Evolutionary conservation across 2,888 invertebrate genomes (phyloP), one percentile per base, ranked within the genome.

Genomic region (Gymnosoma rotundatum): DNA sequence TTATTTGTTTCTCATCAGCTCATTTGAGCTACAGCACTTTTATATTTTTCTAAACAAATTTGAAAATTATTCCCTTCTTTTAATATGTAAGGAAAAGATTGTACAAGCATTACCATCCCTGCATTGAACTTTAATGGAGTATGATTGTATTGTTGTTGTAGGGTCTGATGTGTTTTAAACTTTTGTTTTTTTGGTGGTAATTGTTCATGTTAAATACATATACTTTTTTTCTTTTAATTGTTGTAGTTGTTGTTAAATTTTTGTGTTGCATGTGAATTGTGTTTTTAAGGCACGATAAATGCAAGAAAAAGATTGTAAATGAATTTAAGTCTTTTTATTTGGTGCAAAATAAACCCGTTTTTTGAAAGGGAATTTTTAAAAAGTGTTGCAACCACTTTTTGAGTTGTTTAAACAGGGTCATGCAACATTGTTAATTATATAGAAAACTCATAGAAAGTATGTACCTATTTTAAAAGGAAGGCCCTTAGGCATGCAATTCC

Each of bases 111-210:
- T 32, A 7, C 32, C 32, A 32, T 32, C 32, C 8, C 32, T 32
- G 32, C 8, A 5, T 7, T 32, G 80, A 84, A 78, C 45, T 58
- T 78, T 70, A 25, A 63, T 80, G 54, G 61, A 56, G 45, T 60
- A n/a, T 60, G 50, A 4, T 61, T 45, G 21, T 48, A 20, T 56
- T 18, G 6, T n/a, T 79, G 38, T 32, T 78, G 50, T 56, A 73
- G 78, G 73, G 73, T 69, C 50, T 73, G n/a, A 21, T 73, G 36
- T 72, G 16, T 48, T n/a, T 52, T 52, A n/a, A 58, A 50, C 25
- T 83, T 63, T 78, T 70, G n/a, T 60, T 69, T 60, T 69, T 79
- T 83, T 83, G 69, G 42, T 78, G 50, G 63, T 72, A 78, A 78
- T 72, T 64, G 70, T 70, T 56, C 21, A 45, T 69, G 25, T 78